Evolutionary conservation across 2,113 vertebrate genomes (phyloP).

Genomic region (Notarius lentiginosus): DNA sequence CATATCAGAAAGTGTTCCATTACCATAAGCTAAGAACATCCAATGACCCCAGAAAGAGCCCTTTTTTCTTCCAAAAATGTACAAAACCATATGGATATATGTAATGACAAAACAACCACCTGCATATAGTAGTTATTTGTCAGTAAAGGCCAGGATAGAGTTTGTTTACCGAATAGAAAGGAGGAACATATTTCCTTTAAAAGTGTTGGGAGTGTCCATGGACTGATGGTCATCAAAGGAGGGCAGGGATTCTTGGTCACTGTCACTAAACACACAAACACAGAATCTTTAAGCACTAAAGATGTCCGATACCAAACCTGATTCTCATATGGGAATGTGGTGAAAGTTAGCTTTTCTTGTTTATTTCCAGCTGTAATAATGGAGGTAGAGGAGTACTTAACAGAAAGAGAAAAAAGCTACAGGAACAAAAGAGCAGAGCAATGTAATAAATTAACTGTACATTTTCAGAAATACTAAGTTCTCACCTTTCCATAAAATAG

Average conservation of each 20-base stretch:
- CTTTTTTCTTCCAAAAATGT: not conserved
- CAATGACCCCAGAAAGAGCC: not conserved
- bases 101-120: not conserved
- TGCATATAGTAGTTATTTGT: not conserved
- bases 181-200: not conserved
- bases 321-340: not conserved
- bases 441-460: not conserved
- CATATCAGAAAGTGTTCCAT: not conserved
- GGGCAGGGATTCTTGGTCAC: not conserved
- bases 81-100: not conserved
- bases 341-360: not conserved
- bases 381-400: not conserved
- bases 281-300: not conserved
- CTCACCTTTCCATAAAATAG: not conserved
- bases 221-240: constrained; percentile 20
- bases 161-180: not conserved
- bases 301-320: not conserved
- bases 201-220: constrained; percentile 22
- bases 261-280: not conserved
- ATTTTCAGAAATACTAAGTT: not conserved
- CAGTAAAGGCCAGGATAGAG: not conserved
- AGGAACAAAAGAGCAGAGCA: not conserved
- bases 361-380: not conserved
- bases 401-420: not conserved
- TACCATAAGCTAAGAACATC: not conserved